Conservation (phyloP, 2,888 invertebrate genomes). For the Catocala fraxini region DNA sequence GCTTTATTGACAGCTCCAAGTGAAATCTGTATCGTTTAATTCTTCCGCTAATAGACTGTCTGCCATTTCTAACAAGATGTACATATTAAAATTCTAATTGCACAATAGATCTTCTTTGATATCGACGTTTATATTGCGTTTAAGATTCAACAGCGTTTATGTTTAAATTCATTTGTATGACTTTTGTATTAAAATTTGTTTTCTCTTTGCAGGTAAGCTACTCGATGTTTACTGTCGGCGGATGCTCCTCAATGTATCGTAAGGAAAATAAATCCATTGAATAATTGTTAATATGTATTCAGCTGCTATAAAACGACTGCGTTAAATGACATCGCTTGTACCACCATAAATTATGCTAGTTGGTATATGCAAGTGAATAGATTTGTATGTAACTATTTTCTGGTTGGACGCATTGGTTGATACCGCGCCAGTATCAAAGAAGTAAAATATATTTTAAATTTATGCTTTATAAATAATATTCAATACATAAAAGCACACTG, state of each 20-base stretch:
- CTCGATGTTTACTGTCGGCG: constrained; percentile 16
- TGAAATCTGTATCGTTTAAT: too few relatives aligned
- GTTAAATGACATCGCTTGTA: constrained; percentile 24
- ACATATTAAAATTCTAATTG: constrained; percentile 28
- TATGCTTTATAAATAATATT: too few relatives aligned
- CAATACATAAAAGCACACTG: too few relatives aligned
- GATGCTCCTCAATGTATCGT: constrained; percentile 31
- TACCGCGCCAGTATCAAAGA: neutral
- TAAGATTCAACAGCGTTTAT: constrained; percentile 37
- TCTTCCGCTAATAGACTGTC: too few relatives aligned
- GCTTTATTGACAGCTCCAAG: too few relatives aligned
- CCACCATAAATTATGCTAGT: constrained; percentile 19
- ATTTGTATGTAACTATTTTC: neutral
- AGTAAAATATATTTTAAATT: too few relatives aligned
- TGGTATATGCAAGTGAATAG: constrained; percentile 5
- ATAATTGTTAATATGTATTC: constrained; percentile 33
- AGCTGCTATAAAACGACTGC: constrained; percentile 28
- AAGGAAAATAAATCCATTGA: constrained; percentile 42
- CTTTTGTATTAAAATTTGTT: constrained; percentile 42
- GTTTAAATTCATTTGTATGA: constrained; percentile 25
- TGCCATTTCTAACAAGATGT: constrained; percentile 26
- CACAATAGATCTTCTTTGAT: constrained; percentile 37
- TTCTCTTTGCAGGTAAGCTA: constrained; percentile 66
- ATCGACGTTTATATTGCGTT: constrained; percentile 32
- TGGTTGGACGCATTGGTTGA: neutral